Evolutionary conservation across 2,797 vertebrate genomes (phyloP).

Genomic region (Takifugu ocellatus): DNA sequence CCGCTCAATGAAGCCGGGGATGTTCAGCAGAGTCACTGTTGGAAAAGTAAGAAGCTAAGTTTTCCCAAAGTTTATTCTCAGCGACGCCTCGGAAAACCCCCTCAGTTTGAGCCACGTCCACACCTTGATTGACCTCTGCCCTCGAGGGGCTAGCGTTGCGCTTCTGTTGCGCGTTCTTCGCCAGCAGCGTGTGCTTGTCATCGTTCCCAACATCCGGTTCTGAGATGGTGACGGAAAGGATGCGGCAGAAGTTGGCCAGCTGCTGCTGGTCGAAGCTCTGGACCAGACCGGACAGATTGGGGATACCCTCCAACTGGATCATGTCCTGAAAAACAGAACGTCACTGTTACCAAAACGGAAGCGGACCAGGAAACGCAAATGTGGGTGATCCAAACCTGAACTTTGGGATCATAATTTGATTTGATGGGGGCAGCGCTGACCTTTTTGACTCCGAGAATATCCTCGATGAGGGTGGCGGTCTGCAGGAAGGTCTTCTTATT

Average conservation of each 20-base stretch:
- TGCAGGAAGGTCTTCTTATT: conserved; percentile 98
- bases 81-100: no score
- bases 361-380: neutral
- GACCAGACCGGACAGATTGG: conserved; percentile 88
- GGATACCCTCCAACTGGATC: conserved; percentile 96
- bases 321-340: conserved; percentile 81
- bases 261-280: conserved; percentile 99
- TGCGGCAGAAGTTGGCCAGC: conserved; percentile 97
- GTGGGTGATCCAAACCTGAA: no score
- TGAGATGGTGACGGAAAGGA: conserved; percentile 96
- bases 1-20: conserved; percentile 94
- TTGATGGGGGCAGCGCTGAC: conserved; percentile 59
- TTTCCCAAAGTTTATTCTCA: no score
- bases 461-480: conserved; percentile 95
- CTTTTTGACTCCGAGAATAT: conserved; percentile 97
- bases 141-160: conserved; percentile 86
- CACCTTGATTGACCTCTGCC: conserved; percentile 97
- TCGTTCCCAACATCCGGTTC: conserved; percentile 94
- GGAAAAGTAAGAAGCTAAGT: neutral
- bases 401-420: no score
- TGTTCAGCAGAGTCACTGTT: conserved; percentile 90
- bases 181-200: conserved; percentile 95
- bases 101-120: neutral
- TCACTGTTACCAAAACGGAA: neutral
- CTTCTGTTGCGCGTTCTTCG: conserved; percentile 96